A percentile compares a stretch with the other conserved stretches of the same genome.
Evolutionary conservation across 23 tunicate genomes (phyloP).

Genomic region (Diplosoma virens): DNA sequence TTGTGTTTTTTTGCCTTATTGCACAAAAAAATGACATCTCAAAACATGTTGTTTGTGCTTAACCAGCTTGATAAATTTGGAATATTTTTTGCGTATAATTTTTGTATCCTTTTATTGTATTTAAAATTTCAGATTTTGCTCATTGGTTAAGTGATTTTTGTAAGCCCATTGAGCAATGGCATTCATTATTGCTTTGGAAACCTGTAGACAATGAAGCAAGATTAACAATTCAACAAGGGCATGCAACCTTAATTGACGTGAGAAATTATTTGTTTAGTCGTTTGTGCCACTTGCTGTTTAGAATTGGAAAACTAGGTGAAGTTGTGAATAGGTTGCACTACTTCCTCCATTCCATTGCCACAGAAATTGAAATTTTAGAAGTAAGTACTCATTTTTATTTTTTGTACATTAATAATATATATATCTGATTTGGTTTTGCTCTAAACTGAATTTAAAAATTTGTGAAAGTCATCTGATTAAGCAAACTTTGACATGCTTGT

Average conservation of each 20-base stretch:
- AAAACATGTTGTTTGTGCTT: too few relatives aligned
- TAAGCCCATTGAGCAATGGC: slow-evolving; percentile 71
- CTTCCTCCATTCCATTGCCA: slow-evolving; percentile 71
- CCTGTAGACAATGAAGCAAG: slow-evolving; percentile 69
- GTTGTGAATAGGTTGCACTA: slow-evolving; percentile 60
- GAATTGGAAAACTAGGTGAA: slow-evolving; percentile 42
- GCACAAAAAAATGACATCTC: too few relatives aligned
- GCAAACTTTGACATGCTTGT: too few relatives aligned
- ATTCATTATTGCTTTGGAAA: slow-evolving; percentile 83
- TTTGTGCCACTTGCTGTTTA: slow-evolving; percentile 68
- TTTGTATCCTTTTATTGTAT: too few relatives aligned
- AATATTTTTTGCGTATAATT: too few relatives aligned
- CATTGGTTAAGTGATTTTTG: slow-evolving; percentile 88
- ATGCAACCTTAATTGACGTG: slow-evolving; percentile 78
- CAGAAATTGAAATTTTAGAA: slow-evolving; percentile 79
- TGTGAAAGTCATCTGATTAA: too few relatives aligned
- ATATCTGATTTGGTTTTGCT: too few relatives aligned
- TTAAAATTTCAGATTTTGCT: slow-evolving; percentile 77
- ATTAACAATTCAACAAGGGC: slow-evolving; percentile 37
- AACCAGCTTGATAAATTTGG: too few relatives aligned
- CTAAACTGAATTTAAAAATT: too few relatives aligned
- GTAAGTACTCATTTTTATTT: slow-evolving; percentile 11
- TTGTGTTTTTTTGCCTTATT: too few relatives aligned
- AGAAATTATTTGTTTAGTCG: slow-evolving; percentile 94
- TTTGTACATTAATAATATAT: too few relatives aligned